A percentile compares a stretch with the other conserved stretches of the same genome.
Conservation (phyloP, 2,797 vertebrate genomes). For the Coracias cyanogaster region DNA sequence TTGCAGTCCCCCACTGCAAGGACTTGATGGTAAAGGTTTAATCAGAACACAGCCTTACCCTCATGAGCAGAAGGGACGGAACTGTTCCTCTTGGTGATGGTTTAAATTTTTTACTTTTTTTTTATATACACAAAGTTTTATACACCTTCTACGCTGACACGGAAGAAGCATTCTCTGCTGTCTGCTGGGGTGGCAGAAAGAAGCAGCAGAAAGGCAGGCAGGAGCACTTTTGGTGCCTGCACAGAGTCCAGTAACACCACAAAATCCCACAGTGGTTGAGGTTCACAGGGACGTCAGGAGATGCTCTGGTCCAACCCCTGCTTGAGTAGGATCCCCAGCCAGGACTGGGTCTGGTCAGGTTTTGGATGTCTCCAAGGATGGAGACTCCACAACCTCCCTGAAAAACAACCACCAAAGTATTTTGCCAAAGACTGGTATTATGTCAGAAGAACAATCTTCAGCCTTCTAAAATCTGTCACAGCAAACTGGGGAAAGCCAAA, state of each 20-base stretch:
- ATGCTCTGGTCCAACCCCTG: background rate
- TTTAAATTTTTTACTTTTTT: background rate
- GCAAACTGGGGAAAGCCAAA: background rate
- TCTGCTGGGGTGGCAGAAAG: background rate
- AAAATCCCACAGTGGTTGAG: background rate
- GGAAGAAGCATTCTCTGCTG: background rate
- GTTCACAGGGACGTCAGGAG: fast-evolving
- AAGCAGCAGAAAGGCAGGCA: too few species aligned
- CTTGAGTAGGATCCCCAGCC: background rate
- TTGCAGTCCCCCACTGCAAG: background rate
- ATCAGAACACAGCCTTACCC: background rate
- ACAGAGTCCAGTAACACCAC: too few species aligned
- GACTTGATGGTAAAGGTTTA: background rate
- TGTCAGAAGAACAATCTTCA: background rate
- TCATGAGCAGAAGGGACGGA: background rate
- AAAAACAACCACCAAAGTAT: background rate
- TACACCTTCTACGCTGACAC: fast-evolving
- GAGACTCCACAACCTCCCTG: background rate
- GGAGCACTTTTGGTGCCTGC: background rate
- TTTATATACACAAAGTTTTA: background rate
- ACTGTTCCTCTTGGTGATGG: background rate
- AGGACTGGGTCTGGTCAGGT: background rate
- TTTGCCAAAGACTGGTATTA: background rate
- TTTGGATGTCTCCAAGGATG: background rate
- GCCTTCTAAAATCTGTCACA: background rate